Base-by-base conservation (phyloP, 2,113 vertebrate genomes). In the Zeus faber region DNA sequence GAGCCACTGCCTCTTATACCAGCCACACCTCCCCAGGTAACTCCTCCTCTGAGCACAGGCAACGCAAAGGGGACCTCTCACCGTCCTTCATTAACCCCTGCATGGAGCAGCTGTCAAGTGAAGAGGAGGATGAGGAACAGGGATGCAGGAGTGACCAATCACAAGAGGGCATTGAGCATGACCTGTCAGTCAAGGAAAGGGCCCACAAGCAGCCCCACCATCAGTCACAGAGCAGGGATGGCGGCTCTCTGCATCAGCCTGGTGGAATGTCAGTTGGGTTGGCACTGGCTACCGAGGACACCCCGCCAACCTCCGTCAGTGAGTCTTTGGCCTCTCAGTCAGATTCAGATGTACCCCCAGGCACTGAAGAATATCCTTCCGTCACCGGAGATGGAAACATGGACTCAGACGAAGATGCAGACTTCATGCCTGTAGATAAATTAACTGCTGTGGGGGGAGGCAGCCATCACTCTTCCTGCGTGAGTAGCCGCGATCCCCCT, bases 51-150 rank as follows among this genome's bases (percentile, higher is more conserved):
- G 91, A 94, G 58, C 87, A 87, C 70, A 87, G 87, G 59, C 92
- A 91, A 35, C 85, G 86, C 27, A 92, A 92, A 76, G 91, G 91
- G 18, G 97, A 96, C 70, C 90, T 96, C 14, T 98, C 96, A 0
- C 96, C 96, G 5, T 96, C 96, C 5, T 98, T 98, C 73, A 93
- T 98, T 72, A 98, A 96, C 74, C 95, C 95, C 0, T 89, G 89
- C 67, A 91, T 91, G 59, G 89, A 90, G 2, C 93, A 86, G 29
- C 65, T 93, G 22, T 92, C 89, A 14, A 94, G 92, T 17, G 93
- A 97, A 0, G 92, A 92, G 50, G 93, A 95, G 3, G 87, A 91
- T 1, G 92, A 93, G 4, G 87, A 91, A 51, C 90, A 92, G 7
- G 81, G 62, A 1, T 27, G 26, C n/a, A 66, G 67, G 3, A 87